Evolutionary conservation across 2,797 vertebrate genomes (phyloP).

Genomic region (Takifugu rubripes): DNA sequence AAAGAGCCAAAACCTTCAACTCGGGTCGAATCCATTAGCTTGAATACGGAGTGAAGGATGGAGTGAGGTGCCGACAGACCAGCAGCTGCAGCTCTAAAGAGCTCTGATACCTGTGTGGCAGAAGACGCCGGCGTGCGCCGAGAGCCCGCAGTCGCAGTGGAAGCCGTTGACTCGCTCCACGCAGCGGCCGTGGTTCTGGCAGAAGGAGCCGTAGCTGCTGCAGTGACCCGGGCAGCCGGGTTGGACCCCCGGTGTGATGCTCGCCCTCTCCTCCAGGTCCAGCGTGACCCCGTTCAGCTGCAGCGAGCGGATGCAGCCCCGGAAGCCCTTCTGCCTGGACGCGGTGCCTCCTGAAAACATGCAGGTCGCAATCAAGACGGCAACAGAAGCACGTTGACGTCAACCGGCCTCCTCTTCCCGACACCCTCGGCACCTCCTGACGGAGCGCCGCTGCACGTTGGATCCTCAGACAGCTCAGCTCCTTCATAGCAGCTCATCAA

Average conservation of each 20-base stretch:
- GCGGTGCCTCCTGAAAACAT: constrained; percentile 84
- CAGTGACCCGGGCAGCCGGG: constrained; percentile 91
- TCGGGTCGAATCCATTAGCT: too few relatives aligned
- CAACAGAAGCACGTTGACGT: too few relatives aligned
- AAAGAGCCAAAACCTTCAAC: too few relatives aligned
- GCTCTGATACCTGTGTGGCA: constrained; percentile 68
- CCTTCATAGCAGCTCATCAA: too few relatives aligned
- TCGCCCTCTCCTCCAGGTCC: constrained; percentile 88
- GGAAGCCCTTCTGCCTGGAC: constrained; percentile 88
- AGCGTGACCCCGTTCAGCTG: constrained; percentile 85
- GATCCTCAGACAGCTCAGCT: too few relatives aligned
- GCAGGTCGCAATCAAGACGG: not conserved
- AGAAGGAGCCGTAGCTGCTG: constrained; percentile 87
- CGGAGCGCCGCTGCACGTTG: too few relatives aligned
- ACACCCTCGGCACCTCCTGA: too few relatives aligned
- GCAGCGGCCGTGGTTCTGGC: constrained; percentile 84
- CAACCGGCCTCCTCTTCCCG: too few relatives aligned
- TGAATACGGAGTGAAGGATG: too few relatives aligned
- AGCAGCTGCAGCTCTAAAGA: too few relatives aligned
- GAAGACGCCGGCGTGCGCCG: constrained; percentile 84
- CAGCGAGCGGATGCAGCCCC: constrained; percentile 89
- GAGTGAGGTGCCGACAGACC: too few relatives aligned
- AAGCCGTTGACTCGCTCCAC: constrained; percentile 83
- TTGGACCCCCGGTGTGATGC: constrained; percentile 86
- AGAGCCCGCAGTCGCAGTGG: constrained; percentile 86